Evolutionary conservation across 2,888 invertebrate genomes (phyloP).

Genomic region (Ditula angustiorana): DNA sequence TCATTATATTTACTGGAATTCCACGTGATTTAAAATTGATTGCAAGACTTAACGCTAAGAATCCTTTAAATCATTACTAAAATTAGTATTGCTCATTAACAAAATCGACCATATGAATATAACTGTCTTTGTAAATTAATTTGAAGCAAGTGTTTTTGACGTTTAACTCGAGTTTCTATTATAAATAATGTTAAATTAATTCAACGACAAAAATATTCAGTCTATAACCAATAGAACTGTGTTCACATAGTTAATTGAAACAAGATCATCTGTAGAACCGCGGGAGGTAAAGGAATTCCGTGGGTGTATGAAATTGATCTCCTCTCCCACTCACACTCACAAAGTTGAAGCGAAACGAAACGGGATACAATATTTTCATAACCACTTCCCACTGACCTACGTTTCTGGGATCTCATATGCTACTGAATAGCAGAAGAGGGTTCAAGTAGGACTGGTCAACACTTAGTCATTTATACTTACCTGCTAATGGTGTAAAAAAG

Average conservation of each 20-base stretch:
- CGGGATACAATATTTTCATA: conserved; percentile 42
- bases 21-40: conserved; percentile 19
- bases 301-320: conserved; percentile 62
- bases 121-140: too few relatives aligned
- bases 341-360: conserved; percentile 49
- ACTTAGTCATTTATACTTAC: conserved; percentile 49
- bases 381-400: conserved; percentile 18
- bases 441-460: conserved; percentile 32
- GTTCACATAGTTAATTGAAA: conserved; percentile 72
- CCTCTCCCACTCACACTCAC: conserved; percentile 51
- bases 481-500: conserved; percentile 64
- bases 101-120: neutral
- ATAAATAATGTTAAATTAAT: conserved; percentile 16
- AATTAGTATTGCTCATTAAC: neutral
- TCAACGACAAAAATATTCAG: conserved; percentile 29
- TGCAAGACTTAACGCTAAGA: neutral
- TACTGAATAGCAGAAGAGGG: conserved; percentile 2
- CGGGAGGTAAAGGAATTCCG: conserved; percentile 61
- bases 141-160: neutral
- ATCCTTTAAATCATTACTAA: neutral
- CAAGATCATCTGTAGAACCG: conserved; percentile 64
- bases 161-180: neutral
- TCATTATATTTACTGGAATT: conserved; percentile 20
- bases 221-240: conserved; percentile 44
- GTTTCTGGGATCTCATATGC: neutral